Conservation (phyloP, 2,797 vertebrate species). For the Channa striata region DNA sequence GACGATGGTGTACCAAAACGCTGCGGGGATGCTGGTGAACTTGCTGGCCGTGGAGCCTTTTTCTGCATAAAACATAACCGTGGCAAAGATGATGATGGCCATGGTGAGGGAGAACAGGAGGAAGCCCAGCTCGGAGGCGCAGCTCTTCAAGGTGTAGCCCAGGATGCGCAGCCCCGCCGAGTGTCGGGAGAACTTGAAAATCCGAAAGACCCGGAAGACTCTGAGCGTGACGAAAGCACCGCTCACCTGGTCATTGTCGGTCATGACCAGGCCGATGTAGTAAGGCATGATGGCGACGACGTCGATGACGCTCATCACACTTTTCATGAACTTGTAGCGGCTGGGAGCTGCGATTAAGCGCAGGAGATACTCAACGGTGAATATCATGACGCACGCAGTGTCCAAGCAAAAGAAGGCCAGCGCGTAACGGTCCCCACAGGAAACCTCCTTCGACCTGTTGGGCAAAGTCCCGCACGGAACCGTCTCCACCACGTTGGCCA, state of each 20-base stretch:
- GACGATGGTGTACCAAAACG: slow-evolving; percentile 99
- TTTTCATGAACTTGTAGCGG: slow-evolving; percentile 94
- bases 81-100: slow-evolving; percentile 98
- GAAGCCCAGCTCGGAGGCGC: slow-evolving; percentile 96
- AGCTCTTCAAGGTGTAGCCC: slow-evolving; percentile 96
- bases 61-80: slow-evolving; percentile 98
- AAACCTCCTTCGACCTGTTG: slow-evolving; percentile 89
- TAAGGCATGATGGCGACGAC: slow-evolving; percentile 98
- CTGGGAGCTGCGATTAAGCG: slow-evolving; percentile 92
- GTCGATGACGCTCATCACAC: slow-evolving; percentile 97
- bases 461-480: slow-evolving; percentile 91
- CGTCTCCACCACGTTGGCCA: slow-evolving; percentile 95
- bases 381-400: slow-evolving; percentile 97
- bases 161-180: slow-evolving; percentile 95
- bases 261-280: slow-evolving; percentile 96
- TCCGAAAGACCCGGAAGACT: slow-evolving; percentile 96
- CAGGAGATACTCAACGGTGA: slow-evolving; percentile 93
- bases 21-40: slow-evolving; percentile 97
- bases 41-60: slow-evolving; percentile 94
- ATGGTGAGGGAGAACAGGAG: slow-evolving; percentile 97
- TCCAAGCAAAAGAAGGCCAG: slow-evolving; percentile 97
- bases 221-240: slow-evolving; percentile 95
- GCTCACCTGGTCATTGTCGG: slow-evolving; percentile 96
- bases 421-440: slow-evolving; percentile 94
- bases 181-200: slow-evolving; percentile 98